Percentiles rank a stretch among this genome's conserved stretches.
These are phyloP conservation scores for Dicyrtomina minuta DNA, from an alignment of 2,888 invertebrate species.

Conservation along the genomic window DNA sequence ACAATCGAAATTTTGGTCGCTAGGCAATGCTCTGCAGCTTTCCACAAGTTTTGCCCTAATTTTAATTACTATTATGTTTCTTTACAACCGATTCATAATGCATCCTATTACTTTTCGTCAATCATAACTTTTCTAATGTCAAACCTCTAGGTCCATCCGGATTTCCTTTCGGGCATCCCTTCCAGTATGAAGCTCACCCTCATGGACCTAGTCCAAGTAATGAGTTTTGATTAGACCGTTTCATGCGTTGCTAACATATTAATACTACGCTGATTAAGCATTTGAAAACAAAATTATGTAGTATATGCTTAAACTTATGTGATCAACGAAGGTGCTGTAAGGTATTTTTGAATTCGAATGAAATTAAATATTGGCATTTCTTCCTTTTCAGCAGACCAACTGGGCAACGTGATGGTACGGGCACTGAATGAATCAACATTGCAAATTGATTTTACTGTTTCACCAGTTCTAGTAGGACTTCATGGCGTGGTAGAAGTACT, in stretches of 20 bases:
- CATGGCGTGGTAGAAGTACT: conserved; percentile 83
- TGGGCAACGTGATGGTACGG: conserved; percentile 66
- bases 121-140: background rate
- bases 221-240: too few relatives aligned
- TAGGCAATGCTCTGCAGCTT: background rate
- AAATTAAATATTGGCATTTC: too few relatives aligned
- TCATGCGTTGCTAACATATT: too few relatives aligned
- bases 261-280: too few relatives aligned
- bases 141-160: conserved; percentile 29
- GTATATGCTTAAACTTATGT: too few relatives aligned
- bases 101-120: background rate
- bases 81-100: background rate
- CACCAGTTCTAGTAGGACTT: conserved; percentile 77
- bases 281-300: background rate
- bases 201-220: conserved; percentile 27
- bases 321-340: too few relatives aligned
- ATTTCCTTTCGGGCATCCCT: conserved; percentile 30
- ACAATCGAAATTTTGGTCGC: conserved; percentile 2
- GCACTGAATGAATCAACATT: conserved; percentile 77
- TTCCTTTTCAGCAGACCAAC: conserved; percentile 59
- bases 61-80: conserved; percentile 3
- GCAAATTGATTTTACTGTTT: conserved; percentile 78
- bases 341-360: too few relatives aligned
- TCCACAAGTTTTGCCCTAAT: conserved; percentile 1
- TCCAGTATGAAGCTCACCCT: conserved; percentile 35